Base-by-base conservation (phyloP, 2,797 vertebrate species). In the Scleropages formosus region DNA sequence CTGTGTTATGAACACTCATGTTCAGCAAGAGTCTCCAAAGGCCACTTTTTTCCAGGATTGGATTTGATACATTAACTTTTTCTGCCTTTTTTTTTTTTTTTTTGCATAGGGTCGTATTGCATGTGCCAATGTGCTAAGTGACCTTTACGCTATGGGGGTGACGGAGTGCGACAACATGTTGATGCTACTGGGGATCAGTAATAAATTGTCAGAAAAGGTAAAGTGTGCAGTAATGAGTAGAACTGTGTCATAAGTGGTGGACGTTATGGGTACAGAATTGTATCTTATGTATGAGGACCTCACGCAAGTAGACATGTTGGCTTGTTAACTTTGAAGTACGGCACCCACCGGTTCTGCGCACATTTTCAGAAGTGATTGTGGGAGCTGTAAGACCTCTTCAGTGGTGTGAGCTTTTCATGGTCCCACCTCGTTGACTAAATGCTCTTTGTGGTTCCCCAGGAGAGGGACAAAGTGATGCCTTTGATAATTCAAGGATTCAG, bases 151-250 rank as follows among this genome's bases (percentile, higher is more conserved):
- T 67, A 99, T 99, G 96, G 98, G 98, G 73, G 98, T 99, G 81
- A 99, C 98, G 0, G 98, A 99, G 80, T 99, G 98, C 12, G 98
- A 99, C 91, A 99, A 99, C 87, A 99, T 99, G 97, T 89, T 99
- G 85, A 99, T 99, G 98, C 95, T 99, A 65, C 93, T 99, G 70
- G 98, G 96, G 81, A 93, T 99, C 87, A 99, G 98, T 88, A 99
- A 98, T 89, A 99, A 99, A 93, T 94, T 99, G 91, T 95, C 97
- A 75, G 97, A 99, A 80, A 96, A 98, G 95, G 98, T 99, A 89
- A 92, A 92, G 8, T 65, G 12, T 13, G 18, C n/a, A 11, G 2
- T 2, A 39, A 18, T 16, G 51, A 15, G 16, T 9, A 13, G 61
- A 27, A 63, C 27, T 75, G 20, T 77, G 39, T 6, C 31, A 39